Percentiles rank a stretch among this genome's conserved stretches.
phyloP scores from a whole-genome alignment of 2,888 invertebrate genomes.

The Iselma pallidipennis region DNA sequence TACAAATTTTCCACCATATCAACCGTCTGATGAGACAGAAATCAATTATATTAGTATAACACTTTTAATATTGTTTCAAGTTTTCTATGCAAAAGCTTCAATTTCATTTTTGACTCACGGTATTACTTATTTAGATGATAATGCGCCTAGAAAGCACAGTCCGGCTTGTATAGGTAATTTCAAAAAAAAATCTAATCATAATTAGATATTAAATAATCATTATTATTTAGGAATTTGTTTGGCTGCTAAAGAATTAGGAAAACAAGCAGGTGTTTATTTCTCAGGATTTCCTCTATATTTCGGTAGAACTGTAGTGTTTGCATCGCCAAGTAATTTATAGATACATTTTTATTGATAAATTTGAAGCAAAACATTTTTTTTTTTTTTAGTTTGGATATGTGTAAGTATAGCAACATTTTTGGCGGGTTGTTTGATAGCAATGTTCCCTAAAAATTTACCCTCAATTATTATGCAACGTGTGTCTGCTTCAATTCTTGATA shows the following conservation, averaged over 20 bases:
- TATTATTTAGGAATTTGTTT: constrained; percentile 42
- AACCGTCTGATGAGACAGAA: not conserved
- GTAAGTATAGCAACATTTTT: constrained; percentile 56
- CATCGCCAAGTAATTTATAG: constrained; percentile 34
- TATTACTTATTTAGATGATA: constrained; percentile 66
- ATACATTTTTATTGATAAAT: not conserved
- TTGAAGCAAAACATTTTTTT: not conserved
- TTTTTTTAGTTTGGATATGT: constrained; percentile 58
- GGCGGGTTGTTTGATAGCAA: constrained; percentile 57
- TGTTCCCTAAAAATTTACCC: constrained; percentile 62
- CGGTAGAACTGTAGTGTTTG: constrained; percentile 35
- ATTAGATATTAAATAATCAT: constrained; percentile 47
- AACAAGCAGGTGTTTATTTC: constrained; percentile 46
- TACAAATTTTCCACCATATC: not conserved
- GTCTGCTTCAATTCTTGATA: constrained; percentile 60
- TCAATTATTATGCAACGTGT: constrained; percentile 61
- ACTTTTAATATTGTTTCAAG: constrained; percentile 55
- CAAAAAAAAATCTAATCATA: not conserved
- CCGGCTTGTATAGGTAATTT: constrained; percentile 56
- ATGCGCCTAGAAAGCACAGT: constrained; percentile 59
- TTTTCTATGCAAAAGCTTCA: constrained; percentile 35
- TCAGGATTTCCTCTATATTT: constrained; percentile 42
- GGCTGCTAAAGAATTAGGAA: constrained; percentile 42
- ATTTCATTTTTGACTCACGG: constrained; percentile 60
- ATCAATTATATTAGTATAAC: constrained; percentile 30